Evolutionary conservation across 2,113 vertebrate species (phyloP).

Genomic region (Pycnonotus jocosus): DNA sequence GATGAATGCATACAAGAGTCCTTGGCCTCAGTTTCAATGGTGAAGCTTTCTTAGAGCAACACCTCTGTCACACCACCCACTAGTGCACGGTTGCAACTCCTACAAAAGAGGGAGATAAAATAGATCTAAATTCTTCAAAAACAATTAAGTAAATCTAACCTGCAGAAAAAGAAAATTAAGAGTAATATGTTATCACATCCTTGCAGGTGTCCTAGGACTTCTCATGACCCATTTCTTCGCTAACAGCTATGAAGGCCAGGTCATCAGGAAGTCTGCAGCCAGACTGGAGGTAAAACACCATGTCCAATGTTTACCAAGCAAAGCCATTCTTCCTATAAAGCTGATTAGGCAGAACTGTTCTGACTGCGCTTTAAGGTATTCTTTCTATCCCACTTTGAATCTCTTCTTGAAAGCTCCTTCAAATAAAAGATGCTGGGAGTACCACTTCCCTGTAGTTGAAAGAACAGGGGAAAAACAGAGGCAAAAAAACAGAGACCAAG

Average conservation of each 20-base stretch:
- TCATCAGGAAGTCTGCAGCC: background rate
- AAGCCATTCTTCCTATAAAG: constrained; percentile 19
- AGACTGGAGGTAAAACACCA: constrained; percentile 14
- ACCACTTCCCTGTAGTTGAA: constrained; percentile 13
- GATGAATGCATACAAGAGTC: background rate
- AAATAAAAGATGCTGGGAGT: background rate
- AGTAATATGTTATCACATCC: background rate
- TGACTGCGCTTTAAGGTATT: background rate
- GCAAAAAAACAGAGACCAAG: background rate
- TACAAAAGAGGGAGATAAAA: background rate
- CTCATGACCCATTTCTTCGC: background rate
- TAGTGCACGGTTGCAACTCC: background rate
- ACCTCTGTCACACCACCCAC: background rate
- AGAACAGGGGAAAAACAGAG: background rate
- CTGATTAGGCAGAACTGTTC: background rate
- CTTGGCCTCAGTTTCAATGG: background rate
- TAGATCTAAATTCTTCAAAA: background rate
- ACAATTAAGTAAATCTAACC: background rate
- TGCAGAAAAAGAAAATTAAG: background rate
- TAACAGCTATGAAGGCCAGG: background rate
- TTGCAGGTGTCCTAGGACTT: background rate
- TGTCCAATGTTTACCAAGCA: constrained; percentile 24
- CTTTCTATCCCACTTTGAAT: background rate
- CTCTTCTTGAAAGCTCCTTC: background rate
- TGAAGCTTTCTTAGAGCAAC: background rate